A percentile compares a stretch with the other conserved stretches of the same genome.
Conservation (phyloP, 2,888 invertebrate genomes). For the Caenorhabditis sulstoni region DNA sequence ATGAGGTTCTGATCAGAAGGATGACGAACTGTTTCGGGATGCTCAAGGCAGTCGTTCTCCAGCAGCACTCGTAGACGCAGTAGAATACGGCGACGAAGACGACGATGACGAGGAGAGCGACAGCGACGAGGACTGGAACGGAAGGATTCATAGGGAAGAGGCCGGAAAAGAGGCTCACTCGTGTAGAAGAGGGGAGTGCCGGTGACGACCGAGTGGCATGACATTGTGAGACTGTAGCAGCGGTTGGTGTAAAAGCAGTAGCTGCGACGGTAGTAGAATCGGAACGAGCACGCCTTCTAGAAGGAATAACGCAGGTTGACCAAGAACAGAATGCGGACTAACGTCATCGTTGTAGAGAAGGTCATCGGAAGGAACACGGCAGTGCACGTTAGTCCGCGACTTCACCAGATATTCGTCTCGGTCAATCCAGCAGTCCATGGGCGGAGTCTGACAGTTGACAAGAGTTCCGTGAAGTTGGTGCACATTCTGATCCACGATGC, state of each 20-base stretch:
- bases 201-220: slow-evolving; percentile 10
- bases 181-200: neutral
- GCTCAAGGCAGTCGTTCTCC: neutral
- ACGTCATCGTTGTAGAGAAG: slow-evolving; percentile 31
- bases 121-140: slow-evolving; percentile 5
- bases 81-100: neutral
- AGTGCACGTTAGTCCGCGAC: slow-evolving; percentile 11
- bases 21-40: slow-evolving; percentile 16
- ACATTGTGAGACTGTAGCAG: slow-evolving; percentile 38
- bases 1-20: neutral
- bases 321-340: neutral
- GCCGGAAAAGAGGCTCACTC: neutral
- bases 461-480: slow-evolving; percentile 44
- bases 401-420: slow-evolving; percentile 30
- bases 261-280: slow-evolving; percentile 40
- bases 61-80: slow-evolving; percentile 16
- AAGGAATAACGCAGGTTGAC: neutral
- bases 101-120: neutral
- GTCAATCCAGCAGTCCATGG: slow-evolving; percentile 34
- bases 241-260: slow-evolving; percentile 19
- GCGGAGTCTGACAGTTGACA: slow-evolving; percentile 28
- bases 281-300: slow-evolving; percentile 36
- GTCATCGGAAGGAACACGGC: slow-evolving; percentile 17
- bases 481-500: slow-evolving; percentile 25
- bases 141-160: neutral